These are phyloP conservation scores for Cavia porcellus DNA, from an alignment of 2,113 vertebrate species.

Conservation along the genomic window DNA sequence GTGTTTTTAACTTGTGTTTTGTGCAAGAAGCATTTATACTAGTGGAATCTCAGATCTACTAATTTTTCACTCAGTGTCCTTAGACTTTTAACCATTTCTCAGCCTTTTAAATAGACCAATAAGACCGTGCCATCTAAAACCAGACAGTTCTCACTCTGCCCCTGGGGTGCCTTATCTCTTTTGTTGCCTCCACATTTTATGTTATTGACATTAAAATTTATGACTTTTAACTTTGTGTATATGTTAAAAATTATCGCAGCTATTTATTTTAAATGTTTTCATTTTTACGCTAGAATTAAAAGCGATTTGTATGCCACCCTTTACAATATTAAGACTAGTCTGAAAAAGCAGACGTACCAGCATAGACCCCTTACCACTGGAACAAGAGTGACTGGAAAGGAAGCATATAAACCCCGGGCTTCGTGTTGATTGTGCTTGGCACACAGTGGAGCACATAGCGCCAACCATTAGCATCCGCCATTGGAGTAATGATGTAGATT, in stretches of 20 bases:
- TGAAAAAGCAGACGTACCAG: not conserved
- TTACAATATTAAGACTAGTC: not conserved
- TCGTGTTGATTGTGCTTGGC: not conserved
- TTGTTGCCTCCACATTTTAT: not conserved
- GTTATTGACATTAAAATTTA: not conserved
- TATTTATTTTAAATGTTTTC: not conserved
- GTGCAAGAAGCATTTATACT: not conserved
- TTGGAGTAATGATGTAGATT: not conserved
- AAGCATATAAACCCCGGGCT: not conserved
- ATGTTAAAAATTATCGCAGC: not conserved
- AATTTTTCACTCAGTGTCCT: not conserved
- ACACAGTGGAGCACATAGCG: not conserved
- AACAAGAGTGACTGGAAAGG: conserved; percentile 18
- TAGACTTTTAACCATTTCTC: not conserved
- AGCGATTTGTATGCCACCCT: not conserved
- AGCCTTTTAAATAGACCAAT: not conserved
- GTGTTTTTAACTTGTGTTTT: conserved; percentile 22
- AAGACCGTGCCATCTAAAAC: not conserved
- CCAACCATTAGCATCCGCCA: not conserved
- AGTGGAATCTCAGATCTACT: not conserved
- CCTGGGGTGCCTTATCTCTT: not conserved
- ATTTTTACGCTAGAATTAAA: not conserved
- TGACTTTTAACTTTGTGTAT: not conserved
- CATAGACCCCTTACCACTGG: not conserved
- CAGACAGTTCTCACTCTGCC: not conserved